Conservation (phyloP, 2,113 vertebrate genomes). For the mouse (Mus musculus) region GRCm39 chrX:119388501-119389000, state of each 20-base stretch:
- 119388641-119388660: constrained; percentile 44
- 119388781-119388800: not conserved
- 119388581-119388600: constrained; percentile 75
- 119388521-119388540: constrained; percentile 84
- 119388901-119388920: not conserved
- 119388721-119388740: not conserved
- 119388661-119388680: not conserved
- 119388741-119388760: not conserved
- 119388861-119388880: not conserved
- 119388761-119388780: not conserved
- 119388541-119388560: constrained; percentile 84
- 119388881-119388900: not conserved
- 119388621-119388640: constrained; percentile 33
- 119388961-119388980: not conserved
- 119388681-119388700: not conserved
- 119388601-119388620: constrained; percentile 60
- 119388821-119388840: not conserved
- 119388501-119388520: constrained; percentile 81
- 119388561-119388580: constrained; percentile 76
- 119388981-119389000: not conserved
- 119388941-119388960: not conserved
- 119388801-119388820: not conserved
- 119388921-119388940: not conserved
- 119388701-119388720: not conserved
- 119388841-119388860: not conserved